Evolutionary conservation across 2,888 invertebrate genomes (phyloP).

Genomic region (Scaptomyza tumidula): DNA sequence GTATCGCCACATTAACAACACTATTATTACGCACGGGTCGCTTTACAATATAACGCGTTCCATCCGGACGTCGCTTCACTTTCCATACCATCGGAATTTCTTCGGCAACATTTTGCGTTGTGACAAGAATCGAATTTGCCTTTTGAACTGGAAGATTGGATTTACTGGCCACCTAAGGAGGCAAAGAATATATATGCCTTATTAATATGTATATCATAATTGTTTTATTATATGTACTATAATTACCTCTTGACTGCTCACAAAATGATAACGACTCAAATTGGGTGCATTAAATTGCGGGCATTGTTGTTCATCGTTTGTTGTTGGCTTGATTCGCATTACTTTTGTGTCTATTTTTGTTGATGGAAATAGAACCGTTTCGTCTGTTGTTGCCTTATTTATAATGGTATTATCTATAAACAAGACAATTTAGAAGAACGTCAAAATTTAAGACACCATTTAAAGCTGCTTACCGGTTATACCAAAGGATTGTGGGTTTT

Average conservation of each 20-base stretch:
- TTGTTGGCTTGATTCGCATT: slow-evolving; percentile 29
- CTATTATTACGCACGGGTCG: slow-evolving; percentile 88
- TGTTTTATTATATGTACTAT: too few species aligned
- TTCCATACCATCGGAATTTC: slow-evolving; percentile 88
- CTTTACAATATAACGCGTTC: slow-evolving; percentile 90
- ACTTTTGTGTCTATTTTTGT: slow-evolving; percentile 36
- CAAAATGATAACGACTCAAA: slow-evolving; percentile 87
- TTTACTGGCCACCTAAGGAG: slow-evolving; percentile 60
- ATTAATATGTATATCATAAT: neutral
- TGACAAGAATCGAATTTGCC: slow-evolving; percentile 47
- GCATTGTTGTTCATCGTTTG: slow-evolving; percentile 30
- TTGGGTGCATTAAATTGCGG: slow-evolving; percentile 86
- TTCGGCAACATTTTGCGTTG: slow-evolving; percentile 37
- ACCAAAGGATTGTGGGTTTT: slow-evolving; percentile 4
- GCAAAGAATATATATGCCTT: neutral
- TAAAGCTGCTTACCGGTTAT: slow-evolving; percentile 26
- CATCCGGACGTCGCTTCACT: slow-evolving; percentile 91
- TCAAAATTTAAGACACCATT: neutral
- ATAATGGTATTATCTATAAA: slow-evolving; percentile 29
- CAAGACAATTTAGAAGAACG: neutral
- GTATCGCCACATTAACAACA: slow-evolving; percentile 88
- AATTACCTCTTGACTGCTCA: slow-evolving; percentile 86
- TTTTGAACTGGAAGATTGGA: slow-evolving; percentile 26
- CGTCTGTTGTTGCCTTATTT: slow-evolving; percentile 34
- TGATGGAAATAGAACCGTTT: slow-evolving; percentile 4